Base-by-base conservation (phyloP, 2,888 invertebrate genomes). In the Tolmerus cingulatus region DNA sequence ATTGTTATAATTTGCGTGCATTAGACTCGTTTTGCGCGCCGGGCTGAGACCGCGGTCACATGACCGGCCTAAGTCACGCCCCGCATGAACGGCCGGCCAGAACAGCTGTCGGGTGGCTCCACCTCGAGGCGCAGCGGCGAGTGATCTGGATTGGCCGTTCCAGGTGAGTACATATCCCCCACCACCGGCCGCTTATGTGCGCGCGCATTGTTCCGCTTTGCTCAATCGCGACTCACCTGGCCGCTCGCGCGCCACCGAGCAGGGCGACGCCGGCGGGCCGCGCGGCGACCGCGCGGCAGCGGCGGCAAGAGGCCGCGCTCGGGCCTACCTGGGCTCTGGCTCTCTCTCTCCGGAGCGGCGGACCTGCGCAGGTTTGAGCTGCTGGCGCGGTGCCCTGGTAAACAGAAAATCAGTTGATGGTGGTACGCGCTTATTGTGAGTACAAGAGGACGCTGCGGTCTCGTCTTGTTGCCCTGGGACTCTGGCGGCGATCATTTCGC, bases 401-500 rank as follows among this genome's bases (percentile, higher is more conserved):
- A 86, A 86, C 86, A 57, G 86, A 77, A 86, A 78, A 78, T 90
- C 90, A 90, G 90, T 90, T 89, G 90, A 89, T 89, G 88, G 89
- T 89, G 89, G 89, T 90, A 89, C 90, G 90, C 90, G 90, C 88
- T 89, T 89, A 89, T 89, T 90, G 89, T 90, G 89, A 89, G 89
- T 89, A 89, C 89, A 89, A 89, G 88, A 89, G 88, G 88, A 88
- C 89, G 88, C 88, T 88, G 88, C 88, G 88, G 87, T 89, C 87
- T 87, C 87, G 87, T 87, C 87, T 88, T 89, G 88, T 86, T 89
- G 88, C 87, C 88, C 74, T 43, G 40, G 74, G 43, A 74, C 74
- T 43, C 74, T 85, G 46, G 37, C 57, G 74, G 4, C 43, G 51
- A 79, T 46, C 27, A 23, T 46, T 46, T 51, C 55, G 51, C 46